phyloP scores from a whole-genome alignment of 2,797 vertebrate genomes.

The Neosilurus mollespiculum region DNA sequence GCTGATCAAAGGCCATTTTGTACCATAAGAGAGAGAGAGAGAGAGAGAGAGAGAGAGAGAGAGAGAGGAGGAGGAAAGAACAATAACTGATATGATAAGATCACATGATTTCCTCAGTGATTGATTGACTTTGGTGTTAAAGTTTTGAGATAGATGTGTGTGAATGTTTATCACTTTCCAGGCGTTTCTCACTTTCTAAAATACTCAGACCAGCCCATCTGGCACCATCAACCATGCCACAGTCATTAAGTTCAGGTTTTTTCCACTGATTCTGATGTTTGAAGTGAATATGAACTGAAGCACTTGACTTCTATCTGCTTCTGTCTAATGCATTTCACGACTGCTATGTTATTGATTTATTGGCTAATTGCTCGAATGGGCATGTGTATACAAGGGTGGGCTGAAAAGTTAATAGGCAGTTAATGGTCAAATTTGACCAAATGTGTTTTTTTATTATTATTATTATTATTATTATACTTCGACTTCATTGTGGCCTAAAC shows the following conservation, averaged over 20 bases:
- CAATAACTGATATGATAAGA: constrained; percentile 14
- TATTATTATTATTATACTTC: too few relatives aligned
- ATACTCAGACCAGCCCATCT: too few relatives aligned
- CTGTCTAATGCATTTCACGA: not conserved
- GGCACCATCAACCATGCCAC: not conserved
- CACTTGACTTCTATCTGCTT: not conserved
- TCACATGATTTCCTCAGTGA: constrained; percentile 16
- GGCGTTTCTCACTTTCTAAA: too few relatives aligned
- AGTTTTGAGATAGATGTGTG: too few relatives aligned
- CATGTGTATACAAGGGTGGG: not conserved
- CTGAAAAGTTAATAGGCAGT: too few relatives aligned
- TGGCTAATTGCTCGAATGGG: not conserved
- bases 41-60: not conserved
- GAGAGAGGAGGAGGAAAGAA: not conserved
- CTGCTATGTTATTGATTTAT: not conserved
- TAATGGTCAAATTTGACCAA: too few relatives aligned
- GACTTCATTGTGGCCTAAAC: too few relatives aligned
- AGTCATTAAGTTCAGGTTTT: not conserved
- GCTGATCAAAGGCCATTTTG: constrained; percentile 26
- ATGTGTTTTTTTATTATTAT: too few relatives aligned
- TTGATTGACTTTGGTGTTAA: too few relatives aligned
- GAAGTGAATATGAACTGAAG: not conserved
- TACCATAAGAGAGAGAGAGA: not conserved
- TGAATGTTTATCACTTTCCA: too few relatives aligned
- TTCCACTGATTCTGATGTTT: not conserved